These are phyloP conservation scores for Corythornis vintsioides DNA, from an alignment of 2,113 vertebrate genomes.

Conservation along the genomic window DNA sequence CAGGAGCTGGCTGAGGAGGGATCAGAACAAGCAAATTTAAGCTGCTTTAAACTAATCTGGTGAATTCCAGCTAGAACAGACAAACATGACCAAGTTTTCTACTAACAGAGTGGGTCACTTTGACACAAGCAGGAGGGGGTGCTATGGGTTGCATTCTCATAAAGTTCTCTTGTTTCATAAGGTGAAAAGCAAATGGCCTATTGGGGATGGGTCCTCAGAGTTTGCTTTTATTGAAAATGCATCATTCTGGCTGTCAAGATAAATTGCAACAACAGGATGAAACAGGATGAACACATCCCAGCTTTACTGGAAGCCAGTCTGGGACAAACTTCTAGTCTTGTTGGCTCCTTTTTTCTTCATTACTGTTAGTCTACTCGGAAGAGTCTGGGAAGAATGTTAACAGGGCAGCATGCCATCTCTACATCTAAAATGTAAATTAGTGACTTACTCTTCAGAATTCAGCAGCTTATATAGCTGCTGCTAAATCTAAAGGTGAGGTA, in stretches of 20 bases:
- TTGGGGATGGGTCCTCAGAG: neutral
- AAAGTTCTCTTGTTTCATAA: neutral
- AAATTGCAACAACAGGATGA: neutral
- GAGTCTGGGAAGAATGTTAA: neutral
- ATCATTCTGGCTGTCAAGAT: neutral
- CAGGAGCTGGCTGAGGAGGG: neutral
- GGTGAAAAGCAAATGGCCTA: neutral
- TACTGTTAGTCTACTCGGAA: neutral
- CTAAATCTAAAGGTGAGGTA: neutral
- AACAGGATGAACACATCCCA: neutral
- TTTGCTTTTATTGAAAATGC: neutral
- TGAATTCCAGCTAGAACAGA: neutral
- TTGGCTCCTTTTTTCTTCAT: neutral
- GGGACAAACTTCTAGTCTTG: neutral
- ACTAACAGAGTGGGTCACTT: neutral
- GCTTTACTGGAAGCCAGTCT: neutral
- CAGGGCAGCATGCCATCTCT: neutral
- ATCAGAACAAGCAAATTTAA: neutral
- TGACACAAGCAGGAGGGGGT: neutral
- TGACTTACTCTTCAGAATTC: neutral
- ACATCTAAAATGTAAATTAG: neutral
- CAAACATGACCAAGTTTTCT: fast-evolving
- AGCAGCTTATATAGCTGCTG: neutral
- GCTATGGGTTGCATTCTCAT: neutral
- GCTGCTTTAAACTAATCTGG: conserved; percentile 16